Percentiles rank a stretch among this genome's conserved stretches.
Conservation (phyloP, 2,797 vertebrate species). For the Poecilia gillii region DNA sequence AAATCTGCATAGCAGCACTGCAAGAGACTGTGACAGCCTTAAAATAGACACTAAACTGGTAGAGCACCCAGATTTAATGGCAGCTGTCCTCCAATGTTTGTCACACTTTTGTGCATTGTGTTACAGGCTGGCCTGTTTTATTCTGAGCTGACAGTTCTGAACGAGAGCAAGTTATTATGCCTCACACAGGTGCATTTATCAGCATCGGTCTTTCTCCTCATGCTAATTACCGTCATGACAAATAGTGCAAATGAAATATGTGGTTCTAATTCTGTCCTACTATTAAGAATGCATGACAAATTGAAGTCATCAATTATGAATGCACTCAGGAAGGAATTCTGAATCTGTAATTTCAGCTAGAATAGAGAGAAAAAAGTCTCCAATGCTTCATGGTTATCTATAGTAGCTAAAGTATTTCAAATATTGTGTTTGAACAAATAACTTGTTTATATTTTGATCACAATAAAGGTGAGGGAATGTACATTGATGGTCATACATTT, state of each 20-base stretch:
- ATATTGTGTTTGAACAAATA: slow-evolving; percentile 34
- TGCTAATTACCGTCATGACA: slow-evolving; percentile 51
- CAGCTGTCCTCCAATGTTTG: slow-evolving; percentile 25
- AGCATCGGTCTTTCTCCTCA: slow-evolving; percentile 21
- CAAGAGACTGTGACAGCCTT: slow-evolving; percentile 42
- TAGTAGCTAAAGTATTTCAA: slow-evolving; percentile 19
- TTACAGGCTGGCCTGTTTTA: slow-evolving; percentile 8
- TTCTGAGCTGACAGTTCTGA: slow-evolving; percentile 10
- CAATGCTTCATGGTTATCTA: slow-evolving; percentile 29
- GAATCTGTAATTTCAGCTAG: slow-evolving; percentile 68
- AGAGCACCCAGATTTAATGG: slow-evolving; percentile 52
- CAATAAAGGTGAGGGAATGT: background rate
- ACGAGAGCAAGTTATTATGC: slow-evolving; percentile 23
- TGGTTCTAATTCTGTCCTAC: slow-evolving; percentile 59
- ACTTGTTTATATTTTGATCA: background rate
- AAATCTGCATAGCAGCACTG: slow-evolving; percentile 21
- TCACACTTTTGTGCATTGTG: slow-evolving; percentile 8
- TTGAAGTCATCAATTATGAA: slow-evolving; percentile 70
- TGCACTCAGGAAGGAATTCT: slow-evolving; percentile 61
- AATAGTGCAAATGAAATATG: slow-evolving; percentile 53
- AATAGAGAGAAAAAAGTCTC: slow-evolving; percentile 45
- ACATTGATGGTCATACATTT: background rate
- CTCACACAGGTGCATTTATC: slow-evolving; percentile 40
- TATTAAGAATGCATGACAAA: slow-evolving; percentile 73
- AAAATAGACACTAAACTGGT: slow-evolving; percentile 57